Conservation (phyloP, 2,113 vertebrate species). For the Speoplatyrhinus poulsoni region DNA sequence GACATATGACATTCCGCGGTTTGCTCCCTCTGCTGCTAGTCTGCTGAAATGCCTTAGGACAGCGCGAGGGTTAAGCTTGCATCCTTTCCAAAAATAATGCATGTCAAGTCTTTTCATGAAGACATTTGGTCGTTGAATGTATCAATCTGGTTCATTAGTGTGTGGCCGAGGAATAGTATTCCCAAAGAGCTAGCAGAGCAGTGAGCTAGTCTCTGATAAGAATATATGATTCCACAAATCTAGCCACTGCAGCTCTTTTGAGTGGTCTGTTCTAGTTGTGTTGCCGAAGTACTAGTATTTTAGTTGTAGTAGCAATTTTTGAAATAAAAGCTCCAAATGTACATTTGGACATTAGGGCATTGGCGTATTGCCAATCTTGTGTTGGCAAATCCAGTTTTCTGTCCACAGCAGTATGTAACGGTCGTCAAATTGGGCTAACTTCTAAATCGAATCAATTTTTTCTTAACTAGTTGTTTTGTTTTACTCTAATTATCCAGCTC, state of each 20-base stretch:
- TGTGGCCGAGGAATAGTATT: background rate
- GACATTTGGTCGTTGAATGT: background rate
- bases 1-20: no score
- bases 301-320: conserved; percentile 11
- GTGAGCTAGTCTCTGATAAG: background rate
- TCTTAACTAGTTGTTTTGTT: background rate
- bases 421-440: conserved; percentile 32
- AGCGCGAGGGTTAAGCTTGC: no score
- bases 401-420: background rate
- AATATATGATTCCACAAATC: conserved; percentile 1
- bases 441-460: background rate
- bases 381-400: background rate
- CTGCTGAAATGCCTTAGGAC: no score
- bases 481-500: conserved; percentile 26
- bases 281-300: background rate
- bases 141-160: conserved; percentile 2
- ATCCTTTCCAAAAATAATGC: background rate
- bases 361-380: background rate
- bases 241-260: background rate
- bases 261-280: background rate
- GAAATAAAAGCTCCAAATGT: background rate
- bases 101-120: background rate
- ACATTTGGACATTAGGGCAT: background rate
- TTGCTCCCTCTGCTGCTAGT: no score
- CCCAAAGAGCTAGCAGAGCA: background rate